Base-by-base conservation (phyloP, 2,888 invertebrate species). In the Fragum sueziense region DNA sequence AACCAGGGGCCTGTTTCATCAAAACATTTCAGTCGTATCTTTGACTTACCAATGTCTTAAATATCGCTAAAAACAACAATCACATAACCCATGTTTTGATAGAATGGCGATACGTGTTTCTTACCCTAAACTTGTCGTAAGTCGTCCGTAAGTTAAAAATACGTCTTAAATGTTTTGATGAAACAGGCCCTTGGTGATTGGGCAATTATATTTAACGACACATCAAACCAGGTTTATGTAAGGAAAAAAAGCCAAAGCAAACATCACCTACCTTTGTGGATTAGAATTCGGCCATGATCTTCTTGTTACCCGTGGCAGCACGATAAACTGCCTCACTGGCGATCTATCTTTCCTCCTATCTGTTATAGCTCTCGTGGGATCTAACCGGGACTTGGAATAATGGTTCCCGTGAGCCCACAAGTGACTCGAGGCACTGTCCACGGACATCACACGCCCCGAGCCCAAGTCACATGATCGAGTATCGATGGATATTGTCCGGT, bases 401-500 rank as follows among this genome's bases (percentile, higher is more conserved):
- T 71, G 76, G 52, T 74, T 74, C 20, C 77, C 69, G 29, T 77
- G 65, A 14, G 74, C 71, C 80, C 80, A 80, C 33, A 80, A 59
- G 61, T 80, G 80, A 22, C 54, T 51, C 0, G 59, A 41, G 0
- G 59, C 41, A 54, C 77, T 77, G 62, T 81, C 80, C 34, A 81
- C 41, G 11, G 74, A 81, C 71, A 77, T 68, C 17, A 68, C 57
- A 14, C 52, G 25, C 27, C 31, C 59, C 7, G 25, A 29, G 3
- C 52, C 34, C 20, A 70, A 68, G 22, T 61, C 34, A 22, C 47
- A 54, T 9, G 41, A 20, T 14, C 33, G 52, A 27, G 67, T 70
- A 31, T 79, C 79, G 20, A 81, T 74, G 2, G 80, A 81, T 77
- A 81, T 81, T 25, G 74, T 81, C 27, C 80, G 67, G 33, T 79